Evolutionary conservation across 2,113 vertebrate species (phyloP), one percentile per base, ranked within the genome.

Genomic region (Prochilodus magdalenae): DNA sequence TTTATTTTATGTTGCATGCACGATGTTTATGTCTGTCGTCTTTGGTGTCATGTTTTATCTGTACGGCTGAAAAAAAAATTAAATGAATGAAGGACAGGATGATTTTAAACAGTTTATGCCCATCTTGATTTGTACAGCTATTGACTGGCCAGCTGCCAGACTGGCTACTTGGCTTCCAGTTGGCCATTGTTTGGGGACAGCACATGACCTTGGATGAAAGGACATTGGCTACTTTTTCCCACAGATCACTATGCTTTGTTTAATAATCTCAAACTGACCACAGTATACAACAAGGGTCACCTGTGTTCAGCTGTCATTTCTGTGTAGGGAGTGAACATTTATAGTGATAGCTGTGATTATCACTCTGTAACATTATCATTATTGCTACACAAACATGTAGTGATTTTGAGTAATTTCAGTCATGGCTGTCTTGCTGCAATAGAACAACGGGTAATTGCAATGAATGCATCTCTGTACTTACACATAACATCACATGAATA

Each of bases 91-190:
- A 20, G 10, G 63, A 27, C 30, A 69, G 47, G 14, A 55, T 12
- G 14, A 53, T 70, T 70, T 82, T 30, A 80, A 65, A 75, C 66
- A 67, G 36, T 33, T 7, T 14, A 18, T 92, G 88, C 88, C 85
- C 80, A 85, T 78, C 84, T 91, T 93, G 91, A 94, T 94, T 92
- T 90, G 85, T 84, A 86, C 27, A 55, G 86, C 83, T 92, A 94
- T 93, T 93, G 94, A 94, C 91, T 89, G 85, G 85, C 88, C 85
- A 85, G 89, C 88, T 90, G 92, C 88, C 91, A 89, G 90, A 90
- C 60, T 22, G 73, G 65, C 65, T 89, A 90, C 88, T 83, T 53
- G 87, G 79, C 87, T 87, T 88, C 84, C 87, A 84, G 83, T 84
- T 75, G 85, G 83, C 88, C 85, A 81, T 90, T 92, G 90, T 81